These are phyloP conservation scores for Psilanteris sp. DNA, from an alignment of 1,140 invertebrate species.

Conservation along the genomic window DNA sequence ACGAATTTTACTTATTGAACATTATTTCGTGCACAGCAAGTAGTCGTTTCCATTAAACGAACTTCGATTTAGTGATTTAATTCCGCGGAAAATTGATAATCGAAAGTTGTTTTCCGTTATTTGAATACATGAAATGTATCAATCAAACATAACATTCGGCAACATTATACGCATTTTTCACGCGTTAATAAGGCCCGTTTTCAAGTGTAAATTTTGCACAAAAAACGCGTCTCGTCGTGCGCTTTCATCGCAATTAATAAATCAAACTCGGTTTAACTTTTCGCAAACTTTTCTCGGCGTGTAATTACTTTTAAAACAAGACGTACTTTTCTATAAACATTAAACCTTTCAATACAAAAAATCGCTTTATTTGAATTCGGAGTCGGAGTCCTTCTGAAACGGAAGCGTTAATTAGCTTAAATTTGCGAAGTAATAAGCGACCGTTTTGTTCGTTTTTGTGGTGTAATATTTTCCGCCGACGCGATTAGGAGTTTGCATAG, in stretches of 20 bases:
- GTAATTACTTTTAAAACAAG: conserved; percentile 29
- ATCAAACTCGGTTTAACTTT: conserved; percentile 39
- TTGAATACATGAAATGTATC: too few relatives aligned
- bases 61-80: too few relatives aligned
- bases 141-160: too few relatives aligned
- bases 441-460: conserved; percentile 2
- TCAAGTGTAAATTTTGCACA: neutral
- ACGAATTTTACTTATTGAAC: too few relatives aligned
- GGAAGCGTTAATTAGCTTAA: conserved; percentile 49
- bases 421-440: conserved; percentile 42
- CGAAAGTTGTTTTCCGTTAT: too few relatives aligned
- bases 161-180: too few relatives aligned
- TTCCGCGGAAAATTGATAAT: too few relatives aligned
- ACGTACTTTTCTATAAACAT: conserved; percentile 43
- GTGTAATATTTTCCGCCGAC: conserved; percentile 5
- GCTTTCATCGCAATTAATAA: conserved; percentile 23
- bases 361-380: conserved; percentile 18
- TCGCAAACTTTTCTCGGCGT: conserved; percentile 7
- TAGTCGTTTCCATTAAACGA: too few relatives aligned
- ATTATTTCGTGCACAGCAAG: too few relatives aligned
- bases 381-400: conserved; percentile 1
- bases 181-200: too few relatives aligned
- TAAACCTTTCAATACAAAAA: conserved; percentile 18
- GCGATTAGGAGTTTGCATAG: conserved; percentile 21
- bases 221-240: conserved; percentile 8